Base-by-base conservation (phyloP, 2,113 vertebrate genomes). In the Bucco capensis region DNA sequence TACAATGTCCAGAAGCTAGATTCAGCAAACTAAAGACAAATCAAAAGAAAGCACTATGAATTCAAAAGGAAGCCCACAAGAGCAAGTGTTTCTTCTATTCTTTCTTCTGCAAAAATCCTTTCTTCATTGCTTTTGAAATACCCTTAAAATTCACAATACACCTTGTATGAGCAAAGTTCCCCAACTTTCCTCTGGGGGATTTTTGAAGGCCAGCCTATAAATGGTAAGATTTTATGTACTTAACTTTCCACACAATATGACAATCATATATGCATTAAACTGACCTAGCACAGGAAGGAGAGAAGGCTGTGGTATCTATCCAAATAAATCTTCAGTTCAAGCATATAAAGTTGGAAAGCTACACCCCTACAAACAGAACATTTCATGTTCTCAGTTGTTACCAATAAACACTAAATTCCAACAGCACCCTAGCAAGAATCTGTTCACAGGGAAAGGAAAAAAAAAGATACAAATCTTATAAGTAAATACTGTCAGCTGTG, bases 381-480 rank as follows among this genome's bases (percentile, higher is more conserved):
- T 76, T 37, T 37, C 8, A 37, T 21, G 6, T 50, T 73, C 64
- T 69, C 40, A 42, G 28, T 9, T 72, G 35, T 27, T 74, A 73
- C 50, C 33, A 76, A 40, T 19, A 65, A 76, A 42, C 2, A 11
- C 23, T 62, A 60, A 47, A 69, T 76, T 83, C 50, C 78, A 64
- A 7, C 6, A 78, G 7, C 33, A 70, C 25, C 57, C 13, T 24
- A 46, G 47, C 28, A 44, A 75, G 5, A 75, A 91, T 12, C 61
- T 64, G 35, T 69, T 56, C 65, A 38, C 6, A 51, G 28, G 6
- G 15, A 38, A 86, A 70, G 8, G 2, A 10, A 17, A 25, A 33
- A 17, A 8, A 2, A 1, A 1, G 8, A 85, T 5, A 37, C 5
- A 38, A 40, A 54, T 53, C 33, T 62, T 54, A 0, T 2, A 74